Base-by-base conservation (phyloP, 2,113 vertebrate species). In the Glaucomys volans region DNA sequence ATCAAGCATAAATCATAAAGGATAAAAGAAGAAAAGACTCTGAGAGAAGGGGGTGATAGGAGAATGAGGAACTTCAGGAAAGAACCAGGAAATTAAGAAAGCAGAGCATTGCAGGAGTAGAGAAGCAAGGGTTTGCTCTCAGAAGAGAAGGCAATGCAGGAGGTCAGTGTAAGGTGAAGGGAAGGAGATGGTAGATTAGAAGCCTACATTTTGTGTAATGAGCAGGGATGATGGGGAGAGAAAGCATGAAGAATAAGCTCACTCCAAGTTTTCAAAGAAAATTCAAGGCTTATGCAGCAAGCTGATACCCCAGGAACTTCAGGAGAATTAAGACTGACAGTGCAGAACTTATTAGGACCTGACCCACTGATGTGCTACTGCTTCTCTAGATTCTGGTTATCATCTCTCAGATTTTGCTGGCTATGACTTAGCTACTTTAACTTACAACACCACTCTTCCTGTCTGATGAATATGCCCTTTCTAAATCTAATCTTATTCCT, bases 141-240 rank as follows among this genome's bases (percentile, higher is more conserved):
- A 77, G 66, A 30, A 54, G 0, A 37, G 54, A 59, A 50, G n/a
- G 64, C 4, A 40, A 5, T 69, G 18, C 8, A 80, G 40, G 24
- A 90, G 2, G 20, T 28, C 0, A 9, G 26, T 5, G 2, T n/a
- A 3, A 4, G 4, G 9, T 37, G 18, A 54, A 62, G 12, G 24
- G 5, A 57, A 75, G 5, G 42, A 32, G 1, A 88, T 0, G 28
- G 5, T 26, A 20, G 4, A 28, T 79, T 84, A 74, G 50, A 67
- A 42, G 1, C 3, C 67, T 85, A 13, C 12, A 35, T 26, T 89
- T 44, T 85, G 37, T 44, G 8, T 59, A 20, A 5, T 62, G 12
- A 76, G 30, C 26, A 12, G 28, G 35, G 10, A 26, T 26, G 30
- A 35, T 24, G 32, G 13, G 26, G 3, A 72, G 17, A 42, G n/a